These are phyloP conservation scores for Pogonomyrmex californicus DNA, from an alignment of 1,140 invertebrate genomes.

Conservation along the genomic window DNA sequence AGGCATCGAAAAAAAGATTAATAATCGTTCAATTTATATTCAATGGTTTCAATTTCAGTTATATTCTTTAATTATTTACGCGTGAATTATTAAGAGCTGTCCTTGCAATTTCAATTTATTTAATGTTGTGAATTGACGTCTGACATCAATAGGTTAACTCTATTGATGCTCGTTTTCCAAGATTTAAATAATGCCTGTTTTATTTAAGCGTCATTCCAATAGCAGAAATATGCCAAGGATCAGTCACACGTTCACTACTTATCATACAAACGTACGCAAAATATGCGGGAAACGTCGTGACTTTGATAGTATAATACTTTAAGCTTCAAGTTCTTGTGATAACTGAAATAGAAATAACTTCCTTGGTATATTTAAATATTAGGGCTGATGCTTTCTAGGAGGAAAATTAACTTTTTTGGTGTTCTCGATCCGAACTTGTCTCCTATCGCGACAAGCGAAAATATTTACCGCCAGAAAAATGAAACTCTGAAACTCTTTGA, in stretches of 20 bases:
- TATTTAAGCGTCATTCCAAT: constrained; percentile 13
- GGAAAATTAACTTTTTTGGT: constrained; percentile 38
- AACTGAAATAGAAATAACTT: constrained; percentile 19
- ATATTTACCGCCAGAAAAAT: not conserved
- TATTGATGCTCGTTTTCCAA: constrained; percentile 21
- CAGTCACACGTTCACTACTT: not conserved
- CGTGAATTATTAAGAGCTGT: not conserved
- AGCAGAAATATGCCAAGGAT: constrained; percentile 28
- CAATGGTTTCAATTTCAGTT: not conserved
- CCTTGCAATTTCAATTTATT: constrained; percentile 13
- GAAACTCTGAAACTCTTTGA: not conserved
- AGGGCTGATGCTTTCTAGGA: constrained; percentile 17
- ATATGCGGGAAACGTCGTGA: not conserved
- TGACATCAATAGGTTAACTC: not conserved
- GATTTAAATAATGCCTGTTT: constrained; percentile 7
- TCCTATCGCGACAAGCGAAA: not conserved
- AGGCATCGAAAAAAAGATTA: not conserved
- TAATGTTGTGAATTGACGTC: not conserved
- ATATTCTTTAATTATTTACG: not conserved
- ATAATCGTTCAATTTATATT: not conserved
- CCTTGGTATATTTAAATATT: not conserved
- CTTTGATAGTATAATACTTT: constrained; percentile 27
- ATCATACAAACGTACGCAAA: not conserved
- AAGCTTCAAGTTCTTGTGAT: not conserved
- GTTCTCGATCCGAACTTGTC: constrained; percentile 21